These are phyloP conservation scores for Stictocephala bisonia DNA, from an alignment of 2,888 invertebrate species.

Conservation along the genomic window DNA sequence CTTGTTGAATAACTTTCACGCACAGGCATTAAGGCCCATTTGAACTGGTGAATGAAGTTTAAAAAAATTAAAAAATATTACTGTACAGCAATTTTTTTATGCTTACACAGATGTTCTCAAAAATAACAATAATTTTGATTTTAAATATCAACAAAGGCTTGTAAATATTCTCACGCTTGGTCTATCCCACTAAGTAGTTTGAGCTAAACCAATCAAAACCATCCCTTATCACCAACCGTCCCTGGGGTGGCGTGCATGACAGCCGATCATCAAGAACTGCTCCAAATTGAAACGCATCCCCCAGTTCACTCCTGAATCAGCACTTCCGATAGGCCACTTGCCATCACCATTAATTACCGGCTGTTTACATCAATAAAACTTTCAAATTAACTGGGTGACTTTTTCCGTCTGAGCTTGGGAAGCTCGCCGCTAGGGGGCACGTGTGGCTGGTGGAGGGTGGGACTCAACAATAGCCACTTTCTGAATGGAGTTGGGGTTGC, in stretches of 20 bases:
- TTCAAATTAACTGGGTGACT: constrained; percentile 55
- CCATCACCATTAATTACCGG: constrained; percentile 46
- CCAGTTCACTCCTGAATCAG: constrained; percentile 42
- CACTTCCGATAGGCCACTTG: constrained; percentile 41
- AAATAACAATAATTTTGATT: too few relatives aligned
- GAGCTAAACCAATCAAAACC: too few relatives aligned
- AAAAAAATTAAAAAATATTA: too few relatives aligned
- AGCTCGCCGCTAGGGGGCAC: constrained; percentile 40
- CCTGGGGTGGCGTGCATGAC: constrained; percentile 16
- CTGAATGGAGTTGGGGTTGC: constrained; percentile 36
- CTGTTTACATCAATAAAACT: constrained; percentile 51
- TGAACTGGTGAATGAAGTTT: too few relatives aligned
- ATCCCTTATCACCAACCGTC: constrained; percentile 22
- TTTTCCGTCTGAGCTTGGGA: constrained; percentile 49
- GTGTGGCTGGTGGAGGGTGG: constrained; percentile 25
- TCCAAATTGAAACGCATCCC: constrained; percentile 37
- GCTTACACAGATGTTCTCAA: too few relatives aligned
- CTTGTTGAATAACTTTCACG: too few relatives aligned
- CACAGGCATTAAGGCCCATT: too few relatives aligned
- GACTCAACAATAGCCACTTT: constrained; percentile 23
- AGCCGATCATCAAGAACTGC: background rate
- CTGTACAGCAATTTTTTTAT: too few relatives aligned
- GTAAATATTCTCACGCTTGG: too few relatives aligned
- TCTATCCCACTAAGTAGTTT: too few relatives aligned
- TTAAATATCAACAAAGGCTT: too few relatives aligned